phyloP scores from a whole-genome alignment of 2,797 vertebrate genomes.

The Coregonus suidteri region DNA sequence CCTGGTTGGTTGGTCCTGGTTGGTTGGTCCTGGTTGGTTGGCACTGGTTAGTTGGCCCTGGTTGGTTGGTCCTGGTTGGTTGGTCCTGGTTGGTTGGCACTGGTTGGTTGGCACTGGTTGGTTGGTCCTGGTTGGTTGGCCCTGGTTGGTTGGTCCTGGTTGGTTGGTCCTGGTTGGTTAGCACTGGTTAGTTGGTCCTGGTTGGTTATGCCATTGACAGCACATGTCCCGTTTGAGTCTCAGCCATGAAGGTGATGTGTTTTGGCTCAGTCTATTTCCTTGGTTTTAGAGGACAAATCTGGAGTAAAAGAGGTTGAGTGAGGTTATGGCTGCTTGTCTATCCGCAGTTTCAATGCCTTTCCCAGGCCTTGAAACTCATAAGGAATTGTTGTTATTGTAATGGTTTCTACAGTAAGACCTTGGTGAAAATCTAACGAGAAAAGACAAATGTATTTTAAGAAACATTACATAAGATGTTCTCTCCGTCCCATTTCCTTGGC shows the following conservation, averaged over 20 bases:
- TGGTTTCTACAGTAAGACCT: not conserved
- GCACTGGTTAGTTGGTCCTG: not conserved
- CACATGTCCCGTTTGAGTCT: not conserved
- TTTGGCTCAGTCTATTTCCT: conserved; percentile 37
- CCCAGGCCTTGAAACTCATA: not conserved
- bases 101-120: too few species aligned
- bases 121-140: not conserved
- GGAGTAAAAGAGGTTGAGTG: conserved; percentile 29
- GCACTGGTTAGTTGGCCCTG: too few species aligned
- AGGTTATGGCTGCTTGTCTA: conserved; percentile 14
- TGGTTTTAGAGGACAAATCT: conserved; percentile 26
- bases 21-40: too few species aligned
- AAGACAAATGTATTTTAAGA: not conserved
- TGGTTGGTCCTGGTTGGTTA: not conserved
- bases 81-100: too few species aligned
- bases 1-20: too few species aligned
- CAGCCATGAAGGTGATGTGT: conserved; percentile 41
- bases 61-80: too few species aligned
- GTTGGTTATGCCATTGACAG: not conserved
- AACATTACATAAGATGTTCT: not conserved
- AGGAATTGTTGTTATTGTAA: not conserved
- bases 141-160: too few species aligned
- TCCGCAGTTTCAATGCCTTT: conserved; percentile 40
- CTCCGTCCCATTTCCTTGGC: not conserved
- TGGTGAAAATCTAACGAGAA: not conserved